Evolutionary conservation across 2,797 vertebrate genomes (phyloP), one percentile per base, ranked within the genome.

Genomic region (Ceryle rudis): DNA sequence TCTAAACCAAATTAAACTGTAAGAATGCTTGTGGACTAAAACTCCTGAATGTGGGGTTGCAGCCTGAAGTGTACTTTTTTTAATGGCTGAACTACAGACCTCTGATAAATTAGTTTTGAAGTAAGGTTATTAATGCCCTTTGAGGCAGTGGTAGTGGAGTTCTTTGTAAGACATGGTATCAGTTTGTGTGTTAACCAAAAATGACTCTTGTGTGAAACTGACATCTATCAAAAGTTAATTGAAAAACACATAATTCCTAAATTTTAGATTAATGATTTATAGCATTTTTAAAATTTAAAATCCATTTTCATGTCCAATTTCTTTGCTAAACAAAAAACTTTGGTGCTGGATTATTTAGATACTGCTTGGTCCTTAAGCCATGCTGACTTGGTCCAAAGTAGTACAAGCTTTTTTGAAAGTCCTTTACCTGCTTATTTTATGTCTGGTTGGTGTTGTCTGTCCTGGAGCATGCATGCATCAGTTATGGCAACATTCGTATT

Each of bases 1-100:
- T 86, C 96, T 91, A 91, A 93, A 88, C 29, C 31, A 92, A 95
- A 77, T 75, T 89, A 64, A 89, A 90, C 37, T 39, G 55, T 72
- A 92, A 67, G 22, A 86, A 69, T 46, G 8, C 52, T 89, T 96
- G 35, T 62, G 41, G 39, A 71, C 74, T 82, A 67, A 81, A 87
- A 54, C 35, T 69, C 82, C 28, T 62, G 35, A 84, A 83, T 25
- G 18, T 47, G 21, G 8, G 1, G 10, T 75, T 90, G 89, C 70
- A 90, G 23, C 28, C 71, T 72, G 33, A 35, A 71, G 31, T 79
- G 15, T 67, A 23, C 31, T 35, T 67, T 62, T 95, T 80, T 62
- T 72, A n/a, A 60, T 72, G 20, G 16, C 37, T 92, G 46, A 83
- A 81, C 86, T 90, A 31, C 23, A 73, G 47, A 81, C 28, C 88